Evolutionary conservation across 2,888 invertebrate species (phyloP).

Genomic region (Danaus chrysippus): DNA sequence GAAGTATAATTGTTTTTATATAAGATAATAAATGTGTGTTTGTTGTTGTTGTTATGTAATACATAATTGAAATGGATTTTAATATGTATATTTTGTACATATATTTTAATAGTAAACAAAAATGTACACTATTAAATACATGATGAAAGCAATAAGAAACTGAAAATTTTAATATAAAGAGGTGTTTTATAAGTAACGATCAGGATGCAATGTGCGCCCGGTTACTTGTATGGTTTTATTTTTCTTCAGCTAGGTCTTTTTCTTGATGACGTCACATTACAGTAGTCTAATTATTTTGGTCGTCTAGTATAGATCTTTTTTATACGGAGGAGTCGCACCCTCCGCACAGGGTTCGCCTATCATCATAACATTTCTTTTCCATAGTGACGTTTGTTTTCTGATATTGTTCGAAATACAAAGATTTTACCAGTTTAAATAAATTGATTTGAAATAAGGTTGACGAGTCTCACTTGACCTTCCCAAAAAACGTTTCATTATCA

Average conservation of each 20-base stretch:
- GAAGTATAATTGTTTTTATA: slow-evolving; percentile 7
- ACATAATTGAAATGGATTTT: slow-evolving; percentile 1
- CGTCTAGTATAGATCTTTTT: slow-evolving; percentile 20
- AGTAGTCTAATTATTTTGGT: slow-evolving; percentile 7
- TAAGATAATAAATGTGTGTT: slow-evolving; percentile 6
- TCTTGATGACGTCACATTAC: slow-evolving; percentile 3
- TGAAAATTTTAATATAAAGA: not conserved
- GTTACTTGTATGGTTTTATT: not conserved
- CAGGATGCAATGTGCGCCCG: not conserved
- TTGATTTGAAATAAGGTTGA: slow-evolving; percentile 52
- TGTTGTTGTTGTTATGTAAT: slow-evolving; percentile 7
- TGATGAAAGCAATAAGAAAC: slow-evolving; percentile 1
- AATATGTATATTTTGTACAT: slow-evolving; percentile 8
- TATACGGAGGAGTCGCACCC: slow-evolving; percentile 26
- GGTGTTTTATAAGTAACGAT: slow-evolving; percentile 1
- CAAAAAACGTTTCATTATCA: slow-evolving; percentile 10
- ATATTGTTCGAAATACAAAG: slow-evolving; percentile 55
- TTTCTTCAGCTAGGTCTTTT: slow-evolving; percentile 3
- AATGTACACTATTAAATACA: slow-evolving; percentile 5
- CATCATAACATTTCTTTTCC: slow-evolving; percentile 37
- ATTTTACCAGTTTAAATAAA: slow-evolving; percentile 58
- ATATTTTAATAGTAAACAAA: slow-evolving; percentile 5
- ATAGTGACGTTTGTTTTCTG: slow-evolving; percentile 48
- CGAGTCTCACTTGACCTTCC: slow-evolving; percentile 43
- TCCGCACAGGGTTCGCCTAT: slow-evolving; percentile 51